Percentiles rank a stretch among this genome's conserved stretches.
phyloP scores from a whole-genome alignment of 2,113 vertebrate genomes.

The Oriolus oriolus region DNA sequence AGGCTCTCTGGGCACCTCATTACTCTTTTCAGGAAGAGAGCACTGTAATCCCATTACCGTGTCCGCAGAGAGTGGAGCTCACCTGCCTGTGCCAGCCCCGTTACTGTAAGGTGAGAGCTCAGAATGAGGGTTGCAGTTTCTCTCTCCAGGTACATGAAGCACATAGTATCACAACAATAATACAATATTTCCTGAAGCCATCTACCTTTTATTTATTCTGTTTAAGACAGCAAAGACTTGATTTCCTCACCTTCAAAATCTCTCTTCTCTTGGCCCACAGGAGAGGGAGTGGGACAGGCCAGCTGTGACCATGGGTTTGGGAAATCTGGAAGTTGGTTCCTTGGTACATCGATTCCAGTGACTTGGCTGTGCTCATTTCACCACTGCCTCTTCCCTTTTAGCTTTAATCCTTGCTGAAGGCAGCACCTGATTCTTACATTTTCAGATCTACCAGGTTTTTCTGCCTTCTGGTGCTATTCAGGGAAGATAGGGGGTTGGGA shows the following conservation, averaged over 20 bases:
- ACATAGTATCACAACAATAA: not conserved
- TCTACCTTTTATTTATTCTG: not conserved
- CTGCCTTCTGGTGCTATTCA: not conserved
- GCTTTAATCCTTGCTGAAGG: not conserved
- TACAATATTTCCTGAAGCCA: not conserved
- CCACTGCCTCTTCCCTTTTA: not conserved
- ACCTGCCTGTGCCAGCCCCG: not conserved
- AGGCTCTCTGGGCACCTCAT: slow-evolving; percentile 25
- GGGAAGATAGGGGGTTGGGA: not conserved
- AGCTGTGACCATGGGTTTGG: not conserved
- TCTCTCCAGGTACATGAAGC: not conserved
- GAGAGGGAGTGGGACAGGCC: not conserved
- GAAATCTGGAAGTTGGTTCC: not conserved
- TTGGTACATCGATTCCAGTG: not conserved
- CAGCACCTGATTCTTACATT: not conserved
- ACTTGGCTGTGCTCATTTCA: not conserved
- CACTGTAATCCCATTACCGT: not conserved
- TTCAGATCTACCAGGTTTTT: not conserved
- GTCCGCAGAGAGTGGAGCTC: not conserved
- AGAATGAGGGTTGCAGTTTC: not conserved
- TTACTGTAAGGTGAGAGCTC: not conserved
- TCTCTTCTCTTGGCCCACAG: not conserved
- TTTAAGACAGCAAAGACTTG: not conserved
- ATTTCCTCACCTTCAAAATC: not conserved
- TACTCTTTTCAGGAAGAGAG: slow-evolving; percentile 7